These are phyloP conservation scores for Epizoanthus ramosus DNA, from an alignment of 92 coral and sea anemone species.

Conservation along the genomic window DNA sequence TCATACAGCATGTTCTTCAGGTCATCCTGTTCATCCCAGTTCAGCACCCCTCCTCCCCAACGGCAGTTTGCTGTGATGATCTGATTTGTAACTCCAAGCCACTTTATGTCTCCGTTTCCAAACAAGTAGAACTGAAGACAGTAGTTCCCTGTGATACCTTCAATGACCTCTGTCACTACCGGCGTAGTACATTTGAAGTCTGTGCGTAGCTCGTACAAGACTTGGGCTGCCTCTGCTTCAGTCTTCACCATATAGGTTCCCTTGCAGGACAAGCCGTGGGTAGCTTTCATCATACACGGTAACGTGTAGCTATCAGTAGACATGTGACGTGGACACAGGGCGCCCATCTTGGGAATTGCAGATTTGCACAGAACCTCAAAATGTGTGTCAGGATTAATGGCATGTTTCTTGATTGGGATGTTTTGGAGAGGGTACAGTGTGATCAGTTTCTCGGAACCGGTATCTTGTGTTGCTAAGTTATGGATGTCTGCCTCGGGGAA, in stretches of 20 bases:
- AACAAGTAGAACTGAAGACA: slow-evolving; percentile 75
- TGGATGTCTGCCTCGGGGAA: slow-evolving; percentile 64
- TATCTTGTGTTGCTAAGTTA: slow-evolving; percentile 62
- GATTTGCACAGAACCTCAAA: slow-evolving; percentile 68
- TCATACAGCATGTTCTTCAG: slow-evolving; percentile 56
- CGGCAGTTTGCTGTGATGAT: slow-evolving; percentile 54
- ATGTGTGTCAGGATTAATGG: slow-evolving; percentile 65
- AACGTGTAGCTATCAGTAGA: slow-evolving; percentile 48
- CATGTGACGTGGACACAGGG: slow-evolving; percentile 68
- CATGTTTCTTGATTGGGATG: slow-evolving; percentile 65
- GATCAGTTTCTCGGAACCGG: slow-evolving; percentile 64
- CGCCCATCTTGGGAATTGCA: slow-evolving; percentile 76
- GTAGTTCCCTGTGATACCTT: slow-evolving; percentile 60
- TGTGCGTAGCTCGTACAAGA: slow-evolving; percentile 56
- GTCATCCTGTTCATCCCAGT: slow-evolving; percentile 74
- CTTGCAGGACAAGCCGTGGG: slow-evolving; percentile 54
- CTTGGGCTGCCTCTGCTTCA: slow-evolving; percentile 58
- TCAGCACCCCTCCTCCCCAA: slow-evolving; percentile 67
- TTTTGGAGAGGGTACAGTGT: slow-evolving; percentile 69
- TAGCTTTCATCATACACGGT: slow-evolving; percentile 77
- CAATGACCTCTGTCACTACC: slow-evolving; percentile 47
- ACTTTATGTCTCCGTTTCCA: slow-evolving; percentile 61
- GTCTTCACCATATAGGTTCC: slow-evolving; percentile 75
- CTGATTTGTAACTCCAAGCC: slow-evolving; percentile 69
- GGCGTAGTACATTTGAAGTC: slow-evolving; percentile 14